A percentile compares a stretch with the other conserved stretches of the same genome.
Conservation (phyloP, 2,888 invertebrate genomes). For the Trichogramma evanescens region DNA sequence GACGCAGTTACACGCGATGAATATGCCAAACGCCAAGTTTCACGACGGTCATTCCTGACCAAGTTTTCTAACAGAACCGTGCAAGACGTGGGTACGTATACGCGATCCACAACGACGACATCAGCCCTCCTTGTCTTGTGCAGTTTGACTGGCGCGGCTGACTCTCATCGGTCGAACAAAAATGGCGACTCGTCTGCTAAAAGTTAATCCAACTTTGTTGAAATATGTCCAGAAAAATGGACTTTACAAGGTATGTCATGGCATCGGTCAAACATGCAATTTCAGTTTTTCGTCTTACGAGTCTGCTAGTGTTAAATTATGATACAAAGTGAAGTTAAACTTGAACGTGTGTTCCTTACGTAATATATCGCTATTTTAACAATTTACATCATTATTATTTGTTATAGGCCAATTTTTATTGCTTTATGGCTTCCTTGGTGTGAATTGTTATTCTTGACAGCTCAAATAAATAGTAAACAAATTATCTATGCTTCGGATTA, state of each 20-base stretch:
- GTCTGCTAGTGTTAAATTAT: not conserved
- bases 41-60: not conserved
- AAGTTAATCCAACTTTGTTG: conserved; percentile 40
- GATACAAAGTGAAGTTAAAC: conserved; percentile 2
- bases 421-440: not conserved
- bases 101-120: not conserved
- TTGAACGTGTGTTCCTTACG: conserved; percentile 30
- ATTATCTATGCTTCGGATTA: not conserved
- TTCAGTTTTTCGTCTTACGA: not conserved
- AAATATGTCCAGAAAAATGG: conserved; percentile 39
- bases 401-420: not conserved
- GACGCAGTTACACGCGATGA: too few species aligned
- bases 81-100: not conserved
- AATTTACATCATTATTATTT: conserved; percentile 11
- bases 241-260: conserved; percentile 37
- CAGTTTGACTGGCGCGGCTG: conserved; percentile 2
- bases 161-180: conserved; percentile 23
- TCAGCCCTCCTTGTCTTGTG: not conserved
- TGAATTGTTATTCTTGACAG: not conserved
- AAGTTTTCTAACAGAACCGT: not conserved
- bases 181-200: conserved; percentile 47
- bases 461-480: not conserved
- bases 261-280: too few species aligned
- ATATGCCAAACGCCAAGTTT: too few species aligned
- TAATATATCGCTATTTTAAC: conserved; percentile 23